Percentiles rank a stretch among this genome's conserved stretches.
These are phyloP conservation scores for Carassius gibelio DNA, from an alignment of 2,113 vertebrate species.

Conservation along the genomic window DNA sequence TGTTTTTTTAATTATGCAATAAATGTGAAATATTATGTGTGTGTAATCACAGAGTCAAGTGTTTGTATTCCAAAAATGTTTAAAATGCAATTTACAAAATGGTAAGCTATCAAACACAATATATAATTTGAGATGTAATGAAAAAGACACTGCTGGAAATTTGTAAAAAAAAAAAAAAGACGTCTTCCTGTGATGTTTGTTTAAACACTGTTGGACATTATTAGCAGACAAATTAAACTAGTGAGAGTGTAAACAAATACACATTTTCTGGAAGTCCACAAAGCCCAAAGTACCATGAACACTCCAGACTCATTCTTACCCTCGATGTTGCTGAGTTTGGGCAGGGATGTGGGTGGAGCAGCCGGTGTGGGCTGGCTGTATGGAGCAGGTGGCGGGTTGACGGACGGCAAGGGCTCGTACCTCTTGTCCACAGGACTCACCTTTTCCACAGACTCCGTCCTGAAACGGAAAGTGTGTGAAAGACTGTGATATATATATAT, in stretches of 20 bases:
- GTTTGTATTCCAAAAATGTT: neutral
- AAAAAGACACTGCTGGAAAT: neutral
- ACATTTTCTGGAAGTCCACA: neutral
- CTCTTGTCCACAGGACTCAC: constrained; percentile 86
- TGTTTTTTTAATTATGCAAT: neutral
- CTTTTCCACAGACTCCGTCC: constrained; percentile 84
- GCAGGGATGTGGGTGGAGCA: constrained; percentile 79
- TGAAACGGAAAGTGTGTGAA: constrained; percentile 42
- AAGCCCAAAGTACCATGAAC: neutral
- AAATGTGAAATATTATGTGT: neutral
- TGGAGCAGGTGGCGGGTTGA: constrained; percentile 81
- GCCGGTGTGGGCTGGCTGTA: constrained; percentile 78
- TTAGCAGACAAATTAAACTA: neutral
- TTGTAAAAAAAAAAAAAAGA: neutral
- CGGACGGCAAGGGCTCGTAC: constrained; percentile 81
- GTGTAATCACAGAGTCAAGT: neutral
- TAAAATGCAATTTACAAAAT: neutral
- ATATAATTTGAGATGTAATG: neutral
- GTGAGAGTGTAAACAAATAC: neutral
- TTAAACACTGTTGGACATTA: neutral
- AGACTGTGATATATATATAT: neutral
- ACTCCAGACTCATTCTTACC: constrained; percentile 71
- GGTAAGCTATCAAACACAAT: neutral
- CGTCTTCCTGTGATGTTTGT: neutral
- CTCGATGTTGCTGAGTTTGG: constrained; percentile 83